Evolutionary conservation across 2,113 vertebrate species (phyloP).

Genomic region (Scortum barcoo): DNA sequence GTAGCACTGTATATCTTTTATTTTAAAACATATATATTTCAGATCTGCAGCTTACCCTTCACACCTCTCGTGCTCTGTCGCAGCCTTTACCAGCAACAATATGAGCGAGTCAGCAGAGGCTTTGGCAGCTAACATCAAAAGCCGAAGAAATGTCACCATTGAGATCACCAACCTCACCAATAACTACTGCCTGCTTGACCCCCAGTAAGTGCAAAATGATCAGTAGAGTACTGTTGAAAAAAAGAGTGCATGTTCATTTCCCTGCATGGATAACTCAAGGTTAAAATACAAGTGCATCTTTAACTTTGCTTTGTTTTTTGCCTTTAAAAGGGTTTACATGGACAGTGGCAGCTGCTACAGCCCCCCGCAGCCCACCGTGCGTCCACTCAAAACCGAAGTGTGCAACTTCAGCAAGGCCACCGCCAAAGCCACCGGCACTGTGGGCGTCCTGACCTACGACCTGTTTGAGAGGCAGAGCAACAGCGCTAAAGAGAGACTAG

Average conservation of each 20-base stretch:
- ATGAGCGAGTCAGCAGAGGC: constrained; percentile 76
- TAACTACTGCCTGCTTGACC: constrained; percentile 68
- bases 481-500: constrained; percentile 22
- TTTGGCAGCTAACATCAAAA: constrained; percentile 45
- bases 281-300: not conserved
- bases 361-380: constrained; percentile 67
- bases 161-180: constrained; percentile 78
- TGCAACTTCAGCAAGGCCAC: constrained; percentile 76
- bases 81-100: constrained; percentile 13
- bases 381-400: constrained; percentile 64
- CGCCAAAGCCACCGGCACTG: constrained; percentile 46
- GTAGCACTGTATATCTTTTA: not conserved
- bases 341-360: constrained; percentile 61
- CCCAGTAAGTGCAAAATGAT: constrained; percentile 57
- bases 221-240: not conserved
- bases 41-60: not conserved
- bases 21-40: no score
- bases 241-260: not conserved
- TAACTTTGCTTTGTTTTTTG: not conserved
- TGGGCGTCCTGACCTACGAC: constrained; percentile 83
- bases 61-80: not conserved
- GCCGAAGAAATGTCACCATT: constrained; percentile 74
- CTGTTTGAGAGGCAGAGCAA: constrained; percentile 38
- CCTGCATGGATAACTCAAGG: not conserved
- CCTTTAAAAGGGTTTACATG: constrained; percentile 58